Evolutionary conservation across 2,113 vertebrate genomes (phyloP), one percentile per base, ranked within the genome.

Genomic region (Cochlearius cochlearius): DNA sequence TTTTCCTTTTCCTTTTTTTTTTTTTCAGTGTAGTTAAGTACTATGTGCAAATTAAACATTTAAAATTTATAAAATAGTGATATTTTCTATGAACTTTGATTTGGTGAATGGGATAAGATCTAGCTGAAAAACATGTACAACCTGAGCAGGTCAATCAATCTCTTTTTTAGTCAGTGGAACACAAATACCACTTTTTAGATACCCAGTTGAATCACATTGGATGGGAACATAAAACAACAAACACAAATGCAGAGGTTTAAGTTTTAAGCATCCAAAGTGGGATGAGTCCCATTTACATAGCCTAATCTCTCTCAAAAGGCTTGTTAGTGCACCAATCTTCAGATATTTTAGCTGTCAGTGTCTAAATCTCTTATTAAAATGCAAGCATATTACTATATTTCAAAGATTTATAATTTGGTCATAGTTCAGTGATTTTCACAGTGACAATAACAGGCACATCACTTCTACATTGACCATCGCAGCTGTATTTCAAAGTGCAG

Each of bases 1-100:
- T 15, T 9, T 4, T 8, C 8, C 20, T 15, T 29, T 16, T 7
- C 1, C 13, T 9, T 34, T 1, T 58, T 50, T 49, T 22, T 19
- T 6, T 67, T 59, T 34, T 16, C 27, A 7, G 5, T 85, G 34
- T 45, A 74, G 25, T n/a, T 41, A 82, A 86, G 4, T 52, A 49
- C 5, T 71, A 49, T 17, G 13, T 43, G 56, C 32, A 68, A 29
- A 34, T 47, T 64, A 39, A 78, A 55, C 7, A 14, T 45, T 50
- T 72, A 52, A 25, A 25, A 17, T 66, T 75, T 52, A 58, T 86
- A 60, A 80, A 30, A 73, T 16, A 83, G 7, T 17, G 41, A 26
- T 6, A 11, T 75, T 75, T 90, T 53, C 15, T 76, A 27, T 26
- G 20, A 71, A 63, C 23, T 89, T 86, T 45, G 20, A 58, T 39